Conservation (phyloP, 2,888 invertebrate species). For the Onchidella celtica region DNA sequence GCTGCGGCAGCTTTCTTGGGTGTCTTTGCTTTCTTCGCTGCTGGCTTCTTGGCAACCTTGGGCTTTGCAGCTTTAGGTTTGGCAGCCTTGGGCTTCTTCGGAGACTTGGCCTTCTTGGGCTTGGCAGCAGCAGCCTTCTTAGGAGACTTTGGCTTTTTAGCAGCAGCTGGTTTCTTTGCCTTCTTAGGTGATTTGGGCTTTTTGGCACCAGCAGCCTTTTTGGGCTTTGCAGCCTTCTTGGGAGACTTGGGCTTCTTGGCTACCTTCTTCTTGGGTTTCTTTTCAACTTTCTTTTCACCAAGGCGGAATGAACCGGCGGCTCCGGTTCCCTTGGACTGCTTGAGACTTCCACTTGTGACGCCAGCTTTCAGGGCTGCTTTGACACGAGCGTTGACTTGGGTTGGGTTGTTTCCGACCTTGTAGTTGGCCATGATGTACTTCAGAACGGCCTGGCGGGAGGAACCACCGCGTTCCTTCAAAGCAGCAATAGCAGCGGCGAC, state of each 20-base stretch:
- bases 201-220: neutral
- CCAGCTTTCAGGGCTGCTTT: conserved; percentile 71
- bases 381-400: conserved; percentile 67
- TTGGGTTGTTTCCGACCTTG: conserved; percentile 64
- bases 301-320: conserved; percentile 7
- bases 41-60: conserved; percentile 11
- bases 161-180: conserved; percentile 15
- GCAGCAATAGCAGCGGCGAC: conserved; percentile 73
- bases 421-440: conserved; percentile 77
- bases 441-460: conserved; percentile 69
- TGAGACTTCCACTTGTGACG: conserved; percentile 65
- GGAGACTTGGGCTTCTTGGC: conserved; percentile 34
- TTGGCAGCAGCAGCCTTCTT: conserved; percentile 7
- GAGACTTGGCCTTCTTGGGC: neutral
- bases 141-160: conserved; percentile 44
- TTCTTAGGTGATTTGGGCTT: conserved; percentile 9
- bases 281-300: conserved; percentile 12
- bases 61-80: conserved; percentile 2
- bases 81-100: conserved; percentile 22
- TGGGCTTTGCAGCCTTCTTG: neutral
- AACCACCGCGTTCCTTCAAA: conserved; percentile 68
- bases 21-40: neutral
- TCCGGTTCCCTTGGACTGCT: conserved; percentile 63
- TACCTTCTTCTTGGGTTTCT: conserved; percentile 18
- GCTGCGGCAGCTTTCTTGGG: neutral